Conservation (phyloP, 2,888 invertebrate genomes). For the Calliopum simillimum region DNA sequence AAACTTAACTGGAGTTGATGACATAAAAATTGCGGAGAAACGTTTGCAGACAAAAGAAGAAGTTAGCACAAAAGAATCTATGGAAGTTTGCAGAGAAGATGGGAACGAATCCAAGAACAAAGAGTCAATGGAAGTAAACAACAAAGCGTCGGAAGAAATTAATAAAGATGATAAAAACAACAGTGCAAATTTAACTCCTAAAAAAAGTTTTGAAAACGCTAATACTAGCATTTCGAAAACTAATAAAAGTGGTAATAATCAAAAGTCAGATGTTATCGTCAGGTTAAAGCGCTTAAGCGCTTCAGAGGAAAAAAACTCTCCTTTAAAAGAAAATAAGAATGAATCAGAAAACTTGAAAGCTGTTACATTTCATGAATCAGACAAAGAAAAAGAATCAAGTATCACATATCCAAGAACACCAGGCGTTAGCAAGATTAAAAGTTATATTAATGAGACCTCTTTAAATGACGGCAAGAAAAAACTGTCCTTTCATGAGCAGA, state of each 20-base stretch:
- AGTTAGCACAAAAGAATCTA: neutral
- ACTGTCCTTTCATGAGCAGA: slow-evolving; percentile 12
- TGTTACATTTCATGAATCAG: slow-evolving; percentile 50
- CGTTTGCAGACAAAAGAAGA: slow-evolving; percentile 26
- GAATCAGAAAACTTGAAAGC: slow-evolving; percentile 35
- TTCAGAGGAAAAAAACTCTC: too few relatives aligned
- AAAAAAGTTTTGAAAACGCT: too few relatives aligned
- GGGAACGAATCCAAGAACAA: too few relatives aligned
- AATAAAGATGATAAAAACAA: too few relatives aligned
- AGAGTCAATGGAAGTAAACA: too few relatives aligned
- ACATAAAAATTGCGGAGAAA: slow-evolving; percentile 14
- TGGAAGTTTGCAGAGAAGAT: neutral
- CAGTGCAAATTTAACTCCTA: too few relatives aligned
- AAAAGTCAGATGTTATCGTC: too few relatives aligned
- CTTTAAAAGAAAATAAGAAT: neutral
- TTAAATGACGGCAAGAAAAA: slow-evolving; percentile 33
- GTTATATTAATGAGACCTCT: slow-evolving; percentile 41
- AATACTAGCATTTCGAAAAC: too few relatives aligned
- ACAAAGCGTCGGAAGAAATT: too few relatives aligned
- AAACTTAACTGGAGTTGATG: slow-evolving; percentile 14
- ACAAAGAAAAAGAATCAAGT: slow-evolving; percentile 45
- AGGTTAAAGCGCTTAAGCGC: too few relatives aligned
- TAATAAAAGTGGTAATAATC: too few relatives aligned
- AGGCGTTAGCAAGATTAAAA: slow-evolving; percentile 45
- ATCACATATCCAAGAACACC: slow-evolving; percentile 57